Evolutionary conservation across 2,797 vertebrate genomes (phyloP).

Genomic region (Limosa lapponica): DNA sequence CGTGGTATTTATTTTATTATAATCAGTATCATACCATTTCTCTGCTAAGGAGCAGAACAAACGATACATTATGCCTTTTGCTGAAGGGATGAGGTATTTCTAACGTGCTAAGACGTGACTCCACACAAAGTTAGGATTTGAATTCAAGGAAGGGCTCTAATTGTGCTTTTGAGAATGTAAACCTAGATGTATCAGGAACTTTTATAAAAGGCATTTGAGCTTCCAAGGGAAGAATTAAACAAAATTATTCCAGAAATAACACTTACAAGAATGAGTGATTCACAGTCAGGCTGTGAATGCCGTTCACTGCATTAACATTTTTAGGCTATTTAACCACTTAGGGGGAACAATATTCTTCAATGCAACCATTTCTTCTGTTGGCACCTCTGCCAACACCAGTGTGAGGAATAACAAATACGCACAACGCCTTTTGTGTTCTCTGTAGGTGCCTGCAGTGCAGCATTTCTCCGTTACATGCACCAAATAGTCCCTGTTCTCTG

Average conservation of each 20-base stretch:
- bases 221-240: neutral
- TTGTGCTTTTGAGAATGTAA: slow-evolving; percentile 10
- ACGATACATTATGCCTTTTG: neutral
- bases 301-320: neutral
- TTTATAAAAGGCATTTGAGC: neutral
- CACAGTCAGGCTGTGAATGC: neutral
- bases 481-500: neutral
- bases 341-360: neutral
- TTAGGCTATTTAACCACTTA: neutral
- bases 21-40: neutral
- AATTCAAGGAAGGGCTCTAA: slow-evolving; percentile 50
- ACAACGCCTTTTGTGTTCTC: neutral
- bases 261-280: neutral
- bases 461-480: neutral
- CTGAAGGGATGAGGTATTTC: slow-evolving; percentile 15
- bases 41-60: neutral
- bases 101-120: neutral
- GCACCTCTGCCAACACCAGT: neutral
- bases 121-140: neutral
- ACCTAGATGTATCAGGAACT: neutral
- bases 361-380: neutral
- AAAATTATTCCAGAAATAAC: neutral
- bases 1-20: neutral
- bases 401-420: neutral
- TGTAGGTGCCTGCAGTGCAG: neutral